These are phyloP conservation scores for Dryadula phaetusa DNA, from an alignment of 2,888 invertebrate genomes.

Conservation along the genomic window DNA sequence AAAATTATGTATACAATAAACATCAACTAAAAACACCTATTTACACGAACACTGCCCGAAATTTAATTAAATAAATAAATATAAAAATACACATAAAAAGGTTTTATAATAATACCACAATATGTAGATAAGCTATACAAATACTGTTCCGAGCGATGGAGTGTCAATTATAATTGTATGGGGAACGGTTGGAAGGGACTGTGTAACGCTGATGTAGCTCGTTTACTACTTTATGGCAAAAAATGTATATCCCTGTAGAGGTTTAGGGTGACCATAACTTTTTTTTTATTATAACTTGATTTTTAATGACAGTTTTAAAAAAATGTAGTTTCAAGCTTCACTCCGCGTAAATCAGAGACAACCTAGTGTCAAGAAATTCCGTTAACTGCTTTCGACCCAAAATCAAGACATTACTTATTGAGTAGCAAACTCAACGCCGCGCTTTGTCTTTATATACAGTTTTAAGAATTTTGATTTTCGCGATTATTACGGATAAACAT, in stretches of 20 bases:
- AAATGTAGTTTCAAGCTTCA: too few relatives aligned
- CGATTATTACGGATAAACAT: too few relatives aligned
- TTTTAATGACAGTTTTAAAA: too few relatives aligned
- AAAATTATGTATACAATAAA: not conserved
- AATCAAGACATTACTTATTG: too few relatives aligned
- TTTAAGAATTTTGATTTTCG: too few relatives aligned
- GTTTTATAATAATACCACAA: constrained; percentile 1
- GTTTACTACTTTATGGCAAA: constrained; percentile 80
- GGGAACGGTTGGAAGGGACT: constrained; percentile 51
- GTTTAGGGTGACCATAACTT: constrained; percentile 21
- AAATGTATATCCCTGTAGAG: constrained; percentile 71
- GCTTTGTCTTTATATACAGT: too few relatives aligned
- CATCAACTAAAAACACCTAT: not conserved
- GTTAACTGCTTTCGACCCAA: too few relatives aligned
- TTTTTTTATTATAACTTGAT: not conserved
- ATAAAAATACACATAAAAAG: constrained; percentile 4
- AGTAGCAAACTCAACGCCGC: too few relatives aligned
- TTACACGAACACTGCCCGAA: not conserved
- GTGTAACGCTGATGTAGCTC: constrained; percentile 68
- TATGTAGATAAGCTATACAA: constrained; percentile 60
- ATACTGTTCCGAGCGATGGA: constrained; percentile 52
- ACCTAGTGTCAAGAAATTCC: too few relatives aligned
- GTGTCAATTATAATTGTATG: constrained; percentile 57
- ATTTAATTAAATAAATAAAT: constrained; percentile 15
- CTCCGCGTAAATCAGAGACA: too few relatives aligned